Base-by-base conservation (phyloP, 2,888 invertebrate species). In the Leptopterna dolabrata region DNA sequence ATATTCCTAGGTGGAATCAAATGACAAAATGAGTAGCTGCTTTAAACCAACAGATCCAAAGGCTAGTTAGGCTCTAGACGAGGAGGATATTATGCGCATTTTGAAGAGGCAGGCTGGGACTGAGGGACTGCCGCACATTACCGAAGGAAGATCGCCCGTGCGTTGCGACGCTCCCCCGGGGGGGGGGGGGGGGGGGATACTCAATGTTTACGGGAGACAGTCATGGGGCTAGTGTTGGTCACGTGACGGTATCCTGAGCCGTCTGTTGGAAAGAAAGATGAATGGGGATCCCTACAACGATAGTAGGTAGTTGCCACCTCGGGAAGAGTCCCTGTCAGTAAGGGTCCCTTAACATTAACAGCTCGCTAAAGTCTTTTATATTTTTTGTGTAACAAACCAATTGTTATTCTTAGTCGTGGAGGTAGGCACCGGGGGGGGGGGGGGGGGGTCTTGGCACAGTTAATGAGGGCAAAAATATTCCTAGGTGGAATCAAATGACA, bases 81-180 rank as follows among this genome's bases (percentile, higher is more conserved):
- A n/a, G 51, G 51, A 16, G 51, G 29, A 71, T 24, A 71, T n/a
- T 71, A 71, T 71, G 71, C 71, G 71, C 71, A 71, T 71, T 71
- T 71, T 71, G 71, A 71, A 30, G 11, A 71, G 71, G 71, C 27
- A n/a, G 16, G 63, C 70, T 70, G 4, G 71, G 27, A 30, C 14
- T 30, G 27, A 30, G 16, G 0, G 30, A 30, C 71, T 71, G 27
- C 30, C 13, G 27, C 27, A 71, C 71, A 71, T 71, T 71, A 71
- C 71, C 27, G 27, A 71, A 24, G 11, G 19, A 71, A 16, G 71
- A 71, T 71, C 27, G 13, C 71, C 71, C 71, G 27, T 30, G 71
- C 71, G 71, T 71, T 71, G 29, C 30, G 27, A 7, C 27, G n/a
- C n/a, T n/a, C n/a, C n/a, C n/a, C n/a, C n/a, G n/a, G n/a, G n/a